phyloP scores from a whole-genome alignment of 2,113 vertebrate species.

The Microcebus murinus region DNA sequence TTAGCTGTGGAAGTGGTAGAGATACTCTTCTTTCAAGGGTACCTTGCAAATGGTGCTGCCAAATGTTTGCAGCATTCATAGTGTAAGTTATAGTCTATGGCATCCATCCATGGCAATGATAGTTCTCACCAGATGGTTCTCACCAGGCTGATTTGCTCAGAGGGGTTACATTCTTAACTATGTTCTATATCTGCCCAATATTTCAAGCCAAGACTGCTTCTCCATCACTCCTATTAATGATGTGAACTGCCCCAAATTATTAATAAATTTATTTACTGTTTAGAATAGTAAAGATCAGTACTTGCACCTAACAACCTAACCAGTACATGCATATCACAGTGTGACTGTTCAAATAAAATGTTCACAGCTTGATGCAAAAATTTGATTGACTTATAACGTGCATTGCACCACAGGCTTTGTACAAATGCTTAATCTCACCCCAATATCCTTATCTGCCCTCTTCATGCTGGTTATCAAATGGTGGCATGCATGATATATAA shows the following conservation, averaged over 20 bases:
- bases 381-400: not conserved
- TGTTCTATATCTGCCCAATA: not conserved
- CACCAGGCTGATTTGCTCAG: not conserved
- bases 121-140: not conserved
- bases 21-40: not conserved
- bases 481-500: not conserved
- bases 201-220: not conserved
- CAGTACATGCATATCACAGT: not conserved
- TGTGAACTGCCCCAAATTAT: not conserved
- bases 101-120: not conserved
- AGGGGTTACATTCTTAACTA: not conserved
- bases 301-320: not conserved
- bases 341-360: not conserved
- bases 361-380: not conserved
- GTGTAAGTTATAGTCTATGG: not conserved
- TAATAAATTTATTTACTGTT: not conserved
- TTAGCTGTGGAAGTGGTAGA: not conserved
- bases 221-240: not conserved
- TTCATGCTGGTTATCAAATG: not conserved
- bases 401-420: not conserved
- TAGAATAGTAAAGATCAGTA: not conserved
- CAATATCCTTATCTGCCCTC: not conserved
- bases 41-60: not conserved
- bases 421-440: not conserved
- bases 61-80: not conserved